phyloP scores from a whole-genome alignment of 1,140 invertebrate species.

The Pantala flavescens region DNA sequence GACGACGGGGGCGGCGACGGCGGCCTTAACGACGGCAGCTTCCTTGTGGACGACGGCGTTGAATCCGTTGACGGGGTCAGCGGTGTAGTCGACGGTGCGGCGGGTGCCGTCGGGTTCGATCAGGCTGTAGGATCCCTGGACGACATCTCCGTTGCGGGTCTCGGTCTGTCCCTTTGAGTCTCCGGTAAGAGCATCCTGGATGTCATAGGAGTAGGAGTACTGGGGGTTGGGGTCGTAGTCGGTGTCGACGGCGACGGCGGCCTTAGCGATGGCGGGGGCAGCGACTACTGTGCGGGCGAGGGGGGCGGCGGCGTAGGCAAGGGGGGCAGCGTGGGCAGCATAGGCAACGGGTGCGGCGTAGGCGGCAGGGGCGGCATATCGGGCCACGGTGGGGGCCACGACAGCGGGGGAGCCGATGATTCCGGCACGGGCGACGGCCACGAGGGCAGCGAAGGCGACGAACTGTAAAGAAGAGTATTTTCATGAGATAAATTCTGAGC shows the following conservation, averaged over 20 bases:
- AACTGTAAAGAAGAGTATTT: slow-evolving; percentile 29
- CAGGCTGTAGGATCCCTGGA: slow-evolving; percentile 43
- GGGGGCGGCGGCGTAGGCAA: slow-evolving; percentile 22
- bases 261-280: slow-evolving; percentile 21
- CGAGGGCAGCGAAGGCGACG: slow-evolving; percentile 30
- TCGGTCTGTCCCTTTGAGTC: slow-evolving; percentile 44
- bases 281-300: slow-evolving; percentile 22
- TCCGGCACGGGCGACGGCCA: slow-evolving; percentile 11
- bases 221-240: slow-evolving; percentile 42
- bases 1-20: not conserved
- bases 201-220: slow-evolving; percentile 43
- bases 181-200: slow-evolving; percentile 42
- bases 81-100: slow-evolving; percentile 44
- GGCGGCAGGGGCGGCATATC: slow-evolving; percentile 34
- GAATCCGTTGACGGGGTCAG: slow-evolving; percentile 28
- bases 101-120: slow-evolving; percentile 45
- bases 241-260: slow-evolving; percentile 27
- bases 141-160: slow-evolving; percentile 40
- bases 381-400: slow-evolving; percentile 31
- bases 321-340: slow-evolving; percentile 22
- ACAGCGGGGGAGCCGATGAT: not conserved
- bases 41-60: slow-evolving; percentile 19
- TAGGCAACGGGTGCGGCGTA: slow-evolving; percentile 24
- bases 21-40: no score
- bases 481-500: no score